A percentile compares a stretch with the other conserved stretches of the same genome.
phyloP scores from a whole-genome alignment of 2,113 vertebrate species.

The Lampris incognitus region DNA sequence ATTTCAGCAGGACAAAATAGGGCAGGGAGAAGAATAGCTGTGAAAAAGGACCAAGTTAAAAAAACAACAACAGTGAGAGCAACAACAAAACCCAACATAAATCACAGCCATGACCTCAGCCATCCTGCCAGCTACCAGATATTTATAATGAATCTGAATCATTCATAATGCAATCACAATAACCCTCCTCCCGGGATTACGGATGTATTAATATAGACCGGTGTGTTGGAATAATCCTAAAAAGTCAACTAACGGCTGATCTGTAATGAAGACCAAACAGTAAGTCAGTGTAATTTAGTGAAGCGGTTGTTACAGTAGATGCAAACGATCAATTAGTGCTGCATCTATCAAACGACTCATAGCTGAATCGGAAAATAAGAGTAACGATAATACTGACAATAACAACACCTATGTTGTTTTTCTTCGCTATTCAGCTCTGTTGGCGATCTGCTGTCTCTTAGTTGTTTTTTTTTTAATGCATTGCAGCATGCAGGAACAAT shows the following conservation, averaged over 20 bases:
- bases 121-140: neutral
- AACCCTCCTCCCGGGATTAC: neutral
- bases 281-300: too few species aligned
- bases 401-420: neutral
- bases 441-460: neutral
- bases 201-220: too few species aligned
- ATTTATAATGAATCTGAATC: neutral
- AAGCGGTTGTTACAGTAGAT: too few species aligned
- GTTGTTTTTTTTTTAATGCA: neutral
- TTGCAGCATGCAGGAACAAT: neutral
- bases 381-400: neutral
- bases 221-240: too few species aligned
- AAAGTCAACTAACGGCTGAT: too few species aligned
- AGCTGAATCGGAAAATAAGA: conserved; percentile 5
- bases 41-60: neutral
- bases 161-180: neutral
- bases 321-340: too few species aligned
- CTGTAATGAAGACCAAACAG: too few species aligned
- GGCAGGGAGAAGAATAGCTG: neutral
- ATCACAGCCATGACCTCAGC: neutral
- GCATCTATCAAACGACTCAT: neutral
- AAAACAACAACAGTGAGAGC: neutral
- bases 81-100: neutral
- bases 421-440: too few species aligned
- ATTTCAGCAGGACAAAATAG: neutral